Conservation (phyloP, 1,140 invertebrate species). For the Diorhabda sublineata region DNA sequence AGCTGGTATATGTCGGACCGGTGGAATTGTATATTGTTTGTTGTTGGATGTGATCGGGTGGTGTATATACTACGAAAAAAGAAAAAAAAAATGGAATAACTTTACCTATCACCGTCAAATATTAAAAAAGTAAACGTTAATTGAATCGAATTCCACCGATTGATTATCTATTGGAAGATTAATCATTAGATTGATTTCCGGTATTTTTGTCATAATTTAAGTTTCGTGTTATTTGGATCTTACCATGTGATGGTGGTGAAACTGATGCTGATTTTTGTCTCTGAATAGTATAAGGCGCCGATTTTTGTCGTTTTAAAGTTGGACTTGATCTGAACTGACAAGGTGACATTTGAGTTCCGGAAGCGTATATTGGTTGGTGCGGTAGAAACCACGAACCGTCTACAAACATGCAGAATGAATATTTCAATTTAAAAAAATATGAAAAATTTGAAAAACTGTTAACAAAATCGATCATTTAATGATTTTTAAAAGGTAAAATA, state of each 20-base stretch:
- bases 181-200: no score
- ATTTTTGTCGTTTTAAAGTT: constrained; percentile 37
- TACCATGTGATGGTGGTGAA: constrained; percentile 44
- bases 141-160: no score
- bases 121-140: no score
- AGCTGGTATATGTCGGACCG: constrained; percentile 40
- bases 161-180: no score
- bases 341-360: constrained; percentile 36
- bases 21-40: constrained; percentile 34
- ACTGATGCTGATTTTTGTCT: constrained; percentile 41
- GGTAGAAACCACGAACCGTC: constrained; percentile 48
- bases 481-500: no score
- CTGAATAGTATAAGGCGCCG: constrained; percentile 44
- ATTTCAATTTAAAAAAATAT: no score
- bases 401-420: constrained; percentile 21
- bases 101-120: no score
- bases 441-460: no score
- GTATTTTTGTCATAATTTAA: no score
- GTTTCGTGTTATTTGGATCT: neutral
- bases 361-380: constrained; percentile 46
- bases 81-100: no score
- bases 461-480: no score
- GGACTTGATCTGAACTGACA: constrained; percentile 31
- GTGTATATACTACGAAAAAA: constrained; percentile 40
- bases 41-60: constrained; percentile 46